phyloP scores from a whole-genome alignment of 1,140 invertebrate species.

The Apis florea region DNA sequence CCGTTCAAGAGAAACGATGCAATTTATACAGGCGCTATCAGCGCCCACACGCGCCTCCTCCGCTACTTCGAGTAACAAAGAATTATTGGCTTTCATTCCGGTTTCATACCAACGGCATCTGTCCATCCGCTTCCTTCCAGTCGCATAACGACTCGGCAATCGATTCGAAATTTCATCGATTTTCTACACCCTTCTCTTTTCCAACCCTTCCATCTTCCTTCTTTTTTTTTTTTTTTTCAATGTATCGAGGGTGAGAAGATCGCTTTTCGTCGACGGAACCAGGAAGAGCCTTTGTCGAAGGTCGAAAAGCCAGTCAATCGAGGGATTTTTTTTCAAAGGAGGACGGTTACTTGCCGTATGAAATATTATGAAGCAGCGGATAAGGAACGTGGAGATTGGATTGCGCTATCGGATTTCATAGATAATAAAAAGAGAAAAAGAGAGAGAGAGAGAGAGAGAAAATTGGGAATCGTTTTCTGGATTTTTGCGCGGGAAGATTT shows the following conservation, averaged over 20 bases:
- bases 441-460: too few species aligned
- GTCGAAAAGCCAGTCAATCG: slow-evolving; percentile 46
- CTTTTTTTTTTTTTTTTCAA: too few species aligned
- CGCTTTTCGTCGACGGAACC: slow-evolving; percentile 36
- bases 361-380: slow-evolving; percentile 33
- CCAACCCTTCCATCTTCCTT: too few species aligned
- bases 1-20: slow-evolving; percentile 57
- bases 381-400: neutral
- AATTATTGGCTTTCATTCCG: slow-evolving; percentile 65
- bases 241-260: neutral
- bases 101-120: slow-evolving; percentile 56
- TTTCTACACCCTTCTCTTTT: too few species aligned
- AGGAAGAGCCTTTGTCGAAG: neutral
- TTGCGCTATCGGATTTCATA: neutral
- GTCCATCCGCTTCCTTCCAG: too few species aligned
- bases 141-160: too few species aligned
- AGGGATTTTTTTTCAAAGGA: slow-evolving; percentile 34
- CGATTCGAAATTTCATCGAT: too few species aligned
- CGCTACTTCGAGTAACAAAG: slow-evolving; percentile 53
- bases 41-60: slow-evolving; percentile 45
- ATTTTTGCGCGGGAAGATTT: too few species aligned
- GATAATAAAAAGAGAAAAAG: too few species aligned
- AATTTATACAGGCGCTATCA: slow-evolving; percentile 50
- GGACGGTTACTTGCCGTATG: slow-evolving; percentile 27
- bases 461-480: too few species aligned